phyloP scores from a whole-genome alignment of 2,888 invertebrate genomes.

The Linhomoeus sp. region DNA sequence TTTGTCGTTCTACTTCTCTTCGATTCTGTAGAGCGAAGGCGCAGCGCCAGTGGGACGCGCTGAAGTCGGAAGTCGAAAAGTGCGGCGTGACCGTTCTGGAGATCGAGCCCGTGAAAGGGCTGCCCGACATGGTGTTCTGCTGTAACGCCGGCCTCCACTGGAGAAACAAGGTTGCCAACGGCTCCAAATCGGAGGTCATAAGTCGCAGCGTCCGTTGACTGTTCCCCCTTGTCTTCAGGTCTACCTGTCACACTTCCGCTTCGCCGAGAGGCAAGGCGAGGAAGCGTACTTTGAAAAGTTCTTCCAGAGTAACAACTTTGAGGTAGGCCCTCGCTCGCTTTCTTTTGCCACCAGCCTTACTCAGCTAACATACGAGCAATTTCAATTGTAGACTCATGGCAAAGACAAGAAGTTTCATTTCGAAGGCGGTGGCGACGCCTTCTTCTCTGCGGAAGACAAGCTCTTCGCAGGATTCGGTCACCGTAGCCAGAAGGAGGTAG shows the following conservation, averaged over 20 bases:
- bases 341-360: no score
- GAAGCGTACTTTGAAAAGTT: constrained; percentile 20
- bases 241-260: constrained; percentile 22
- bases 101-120: constrained; percentile 16
- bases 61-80: constrained; percentile 20
- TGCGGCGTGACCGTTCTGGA: constrained; percentile 21
- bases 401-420: constrained; percentile 4
- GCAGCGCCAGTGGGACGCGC: constrained; percentile 16
- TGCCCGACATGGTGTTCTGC: constrained; percentile 27
- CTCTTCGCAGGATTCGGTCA: constrained; percentile 25
- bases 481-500: constrained; percentile 16
- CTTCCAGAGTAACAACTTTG: constrained; percentile 19
- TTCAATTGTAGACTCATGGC: no score
- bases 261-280: constrained; percentile 22
- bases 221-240: constrained; percentile 6
- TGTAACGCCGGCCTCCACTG: constrained; percentile 24
- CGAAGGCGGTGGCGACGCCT: constrained; percentile 26
- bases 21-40: constrained; percentile 11
- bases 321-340: no score
- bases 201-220: no score
- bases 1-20: no score
- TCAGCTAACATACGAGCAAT: no score
- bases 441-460: constrained; percentile 18
- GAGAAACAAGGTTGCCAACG: constrained; percentile 18
- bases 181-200: no score